Conservation (phyloP, 2,888 invertebrate species). For the Lordiphosa andalusiaca region DNA sequence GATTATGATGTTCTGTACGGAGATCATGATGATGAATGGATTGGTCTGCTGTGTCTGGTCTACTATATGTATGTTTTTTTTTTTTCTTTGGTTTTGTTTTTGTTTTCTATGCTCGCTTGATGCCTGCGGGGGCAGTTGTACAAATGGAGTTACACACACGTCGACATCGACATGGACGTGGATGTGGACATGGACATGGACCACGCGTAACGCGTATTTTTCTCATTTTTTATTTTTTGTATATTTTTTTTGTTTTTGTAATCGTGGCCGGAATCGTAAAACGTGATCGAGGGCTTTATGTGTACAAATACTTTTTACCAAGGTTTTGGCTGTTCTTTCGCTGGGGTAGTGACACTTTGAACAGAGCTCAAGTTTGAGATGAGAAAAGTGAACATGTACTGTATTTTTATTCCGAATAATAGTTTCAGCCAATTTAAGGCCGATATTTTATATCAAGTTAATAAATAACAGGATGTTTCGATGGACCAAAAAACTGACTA, state of each 20-base stretch:
- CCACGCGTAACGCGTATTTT: conserved; percentile 62
- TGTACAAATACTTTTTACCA: conserved; percentile 46
- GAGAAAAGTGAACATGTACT: no score
- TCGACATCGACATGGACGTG: conserved; percentile 16
- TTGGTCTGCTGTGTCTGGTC: conserved; percentile 24
- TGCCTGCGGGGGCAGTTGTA: conserved; percentile 53
- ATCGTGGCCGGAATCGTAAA: conserved; percentile 72
- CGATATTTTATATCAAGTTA: no score
- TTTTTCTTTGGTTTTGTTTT: conserved; percentile 1
- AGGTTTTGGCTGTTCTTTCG: conserved; percentile 32
- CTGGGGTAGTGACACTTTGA: conserved; percentile 7
- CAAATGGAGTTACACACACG: conserved; percentile 47
- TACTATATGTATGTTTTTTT: no score
- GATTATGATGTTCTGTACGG: conserved; percentile 58
- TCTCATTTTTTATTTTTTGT: conserved; percentile 28
- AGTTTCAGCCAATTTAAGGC: no score
- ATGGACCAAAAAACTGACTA: no score
- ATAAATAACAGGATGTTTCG: no score
- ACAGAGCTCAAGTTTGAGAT: no score
- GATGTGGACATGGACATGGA: conserved; percentile 55
- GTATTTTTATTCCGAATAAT: no score
- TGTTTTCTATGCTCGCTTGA: conserved; percentile 5
- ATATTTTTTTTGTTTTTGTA: conserved; percentile 37
- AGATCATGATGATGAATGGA: conserved; percentile 65
- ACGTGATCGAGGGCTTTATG: conserved; percentile 72